These are phyloP conservation scores for Drosophila falleni DNA, from an alignment of 2,888 invertebrate species.

Conservation along the genomic window DNA sequence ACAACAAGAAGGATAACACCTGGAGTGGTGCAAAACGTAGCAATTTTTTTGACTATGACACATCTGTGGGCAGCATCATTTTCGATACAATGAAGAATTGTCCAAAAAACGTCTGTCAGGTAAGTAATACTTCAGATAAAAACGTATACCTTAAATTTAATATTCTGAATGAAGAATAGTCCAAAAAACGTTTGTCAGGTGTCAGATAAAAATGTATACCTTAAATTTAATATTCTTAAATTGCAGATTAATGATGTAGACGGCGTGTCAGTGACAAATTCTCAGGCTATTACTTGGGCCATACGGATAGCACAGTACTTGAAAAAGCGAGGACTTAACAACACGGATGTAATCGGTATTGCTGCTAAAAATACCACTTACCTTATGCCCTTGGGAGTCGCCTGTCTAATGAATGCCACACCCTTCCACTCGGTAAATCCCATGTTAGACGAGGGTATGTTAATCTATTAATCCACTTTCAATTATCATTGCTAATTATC, in stretches of 20 bases:
- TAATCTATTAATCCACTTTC: neutral
- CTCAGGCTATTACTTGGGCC: slow-evolving; percentile 67
- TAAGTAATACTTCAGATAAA: slow-evolving; percentile 10
- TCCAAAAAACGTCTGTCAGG: slow-evolving; percentile 73
- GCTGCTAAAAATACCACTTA: slow-evolving; percentile 72
- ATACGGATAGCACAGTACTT: slow-evolving; percentile 76
- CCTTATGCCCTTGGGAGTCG: slow-evolving; percentile 76
- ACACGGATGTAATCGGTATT: slow-evolving; percentile 78
- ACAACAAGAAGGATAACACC: slow-evolving; percentile 62
- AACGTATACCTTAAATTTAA: neutral
- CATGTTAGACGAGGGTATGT: slow-evolving; percentile 64
- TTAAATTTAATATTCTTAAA: neutral
- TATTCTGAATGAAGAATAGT: slow-evolving; percentile 65
- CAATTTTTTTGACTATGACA: slow-evolving; percentile 61
- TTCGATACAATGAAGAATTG: slow-evolving; percentile 67
- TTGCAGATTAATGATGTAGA: slow-evolving; percentile 70
- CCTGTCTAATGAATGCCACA: slow-evolving; percentile 68
- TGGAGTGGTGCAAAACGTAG: slow-evolving; percentile 64
- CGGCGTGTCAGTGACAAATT: slow-evolving; percentile 68
- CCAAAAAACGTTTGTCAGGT: slow-evolving; percentile 73
- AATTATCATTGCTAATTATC: neutral
- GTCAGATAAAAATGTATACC: neutral
- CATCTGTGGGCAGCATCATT: slow-evolving; percentile 64
- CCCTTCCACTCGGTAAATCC: slow-evolving; percentile 75
- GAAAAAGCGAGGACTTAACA: slow-evolving; percentile 66